Evolutionary conservation across 92 coral and sea anemone species (phyloP).

Genomic region (Parazoanthus darwini): DNA sequence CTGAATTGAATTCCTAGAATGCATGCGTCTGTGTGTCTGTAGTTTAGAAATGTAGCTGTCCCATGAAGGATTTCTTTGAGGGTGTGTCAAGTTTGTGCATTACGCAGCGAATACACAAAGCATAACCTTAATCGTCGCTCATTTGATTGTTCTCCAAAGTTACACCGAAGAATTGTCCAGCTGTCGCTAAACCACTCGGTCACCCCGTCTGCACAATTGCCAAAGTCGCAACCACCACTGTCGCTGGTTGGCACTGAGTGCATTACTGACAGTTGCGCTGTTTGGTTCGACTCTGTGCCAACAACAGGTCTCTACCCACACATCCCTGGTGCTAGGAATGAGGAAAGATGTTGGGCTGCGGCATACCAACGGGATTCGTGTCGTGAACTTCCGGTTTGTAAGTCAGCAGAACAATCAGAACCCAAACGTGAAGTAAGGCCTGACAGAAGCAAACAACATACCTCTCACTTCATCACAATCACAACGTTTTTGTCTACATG

Average conservation of each 20-base stretch:
- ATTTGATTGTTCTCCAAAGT: not conserved
- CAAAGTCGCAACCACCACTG: not conserved
- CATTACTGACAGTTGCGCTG: not conserved
- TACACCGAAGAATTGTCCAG: not conserved
- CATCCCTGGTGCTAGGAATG: slow-evolving; percentile 9
- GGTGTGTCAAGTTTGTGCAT: not conserved
- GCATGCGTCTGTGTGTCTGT: not conserved
- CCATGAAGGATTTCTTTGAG: not conserved
- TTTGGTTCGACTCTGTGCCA: not conserved
- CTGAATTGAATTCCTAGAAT: not conserved
- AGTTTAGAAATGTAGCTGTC: too few species aligned
- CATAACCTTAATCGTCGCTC: not conserved
- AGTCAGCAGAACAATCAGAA: slow-evolving; percentile 85
- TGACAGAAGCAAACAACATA: slow-evolving; percentile 20
- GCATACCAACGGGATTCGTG: slow-evolving; percentile 68
- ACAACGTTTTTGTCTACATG: not conserved
- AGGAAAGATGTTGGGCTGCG: slow-evolving; percentile 29
- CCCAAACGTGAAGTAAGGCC: slow-evolving; percentile 94
- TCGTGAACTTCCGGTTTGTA: slow-evolving; percentile 97
- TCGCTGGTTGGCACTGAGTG: not conserved
- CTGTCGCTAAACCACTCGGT: too few species aligned
- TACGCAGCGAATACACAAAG: not conserved
- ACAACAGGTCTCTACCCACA: not conserved
- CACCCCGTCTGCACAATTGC: not conserved
- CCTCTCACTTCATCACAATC: not conserved